Base-by-base conservation (phyloP, 2,888 invertebrate genomes). In the Scelioninae gen. 2 region DNA sequence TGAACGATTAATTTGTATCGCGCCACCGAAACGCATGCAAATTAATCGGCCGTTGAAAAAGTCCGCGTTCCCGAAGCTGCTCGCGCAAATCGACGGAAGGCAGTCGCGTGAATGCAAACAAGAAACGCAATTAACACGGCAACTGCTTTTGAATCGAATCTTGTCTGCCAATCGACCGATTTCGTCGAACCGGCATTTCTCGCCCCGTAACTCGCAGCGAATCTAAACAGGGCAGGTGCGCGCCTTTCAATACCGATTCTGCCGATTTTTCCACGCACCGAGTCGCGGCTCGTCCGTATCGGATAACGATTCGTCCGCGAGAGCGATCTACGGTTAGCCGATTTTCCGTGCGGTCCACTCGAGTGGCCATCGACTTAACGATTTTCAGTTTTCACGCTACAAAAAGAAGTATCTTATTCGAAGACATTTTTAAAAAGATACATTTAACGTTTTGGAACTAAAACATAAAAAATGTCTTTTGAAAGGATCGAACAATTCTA, bases 201-300 rank as follows among this genome's bases (percentile, higher is more conserved):
- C 58, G 46, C 46, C 58, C 46, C 46, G 37, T 46, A 58, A 58
- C 58, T 58, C 46, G 45, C 33, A 33, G 19, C 25, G 19, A 55
- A 55, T 55, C 53, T 41, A 39, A 16, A n/a, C 22, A 41, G 28
- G 41, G 53, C 53, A 55, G 53, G 53, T 55, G 53, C n/a, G n/a
- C 41, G 22, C 39, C 35, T 52, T 52, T 57, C 16, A 57, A 57
- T 43, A 28, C 53, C 11, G 13, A 57, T 16, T 31, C 28, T 41
- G 25, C 19, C 22, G 22, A 46, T 61, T 61, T 61, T 50, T 19
- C 50, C 18, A 41, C 41, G 61, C 46, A 18, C 37, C 46, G 19
- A n/a, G 48, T 67, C 31, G 22, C 53, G 6, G 48, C 10, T 13
- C 48, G 39, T 55, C 46, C 39, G 37, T 55, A 28, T 35, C 16